Conservation (phyloP, 2,888 invertebrate species). For the Microctonus brassicae region DNA sequence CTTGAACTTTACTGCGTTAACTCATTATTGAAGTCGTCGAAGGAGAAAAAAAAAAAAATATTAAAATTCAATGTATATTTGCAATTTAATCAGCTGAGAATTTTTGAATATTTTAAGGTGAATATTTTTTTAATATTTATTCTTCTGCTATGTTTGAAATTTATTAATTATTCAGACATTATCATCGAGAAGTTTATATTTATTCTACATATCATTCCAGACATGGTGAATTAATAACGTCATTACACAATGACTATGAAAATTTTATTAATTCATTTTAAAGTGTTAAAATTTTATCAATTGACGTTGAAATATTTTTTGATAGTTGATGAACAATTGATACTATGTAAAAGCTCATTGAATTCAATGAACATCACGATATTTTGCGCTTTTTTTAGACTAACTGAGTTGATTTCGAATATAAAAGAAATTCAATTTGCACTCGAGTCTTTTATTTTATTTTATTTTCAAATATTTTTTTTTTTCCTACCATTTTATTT, state of each 20-base stretch:
- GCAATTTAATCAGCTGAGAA: no score
- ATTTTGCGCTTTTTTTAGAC: neutral
- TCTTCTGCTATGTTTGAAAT: neutral
- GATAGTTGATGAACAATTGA: no score
- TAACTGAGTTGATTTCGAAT: neutral
- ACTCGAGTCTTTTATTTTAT: neutral
- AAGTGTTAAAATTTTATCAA: no score
- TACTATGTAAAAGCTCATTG: neutral
- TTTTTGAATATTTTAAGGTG: neutral
- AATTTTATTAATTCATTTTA: no score
- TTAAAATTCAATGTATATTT: no score
- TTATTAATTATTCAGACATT: no score
- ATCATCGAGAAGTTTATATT: no score
- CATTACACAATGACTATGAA: no score
- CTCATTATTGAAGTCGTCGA: neutral
- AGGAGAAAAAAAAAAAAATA: neutral
- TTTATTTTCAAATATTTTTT: neutral
- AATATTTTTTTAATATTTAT: neutral
- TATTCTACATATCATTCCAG: no score
- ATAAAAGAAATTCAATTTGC: neutral
- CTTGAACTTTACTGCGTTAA: neutral
- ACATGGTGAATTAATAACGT: no score
- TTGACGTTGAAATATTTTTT: no score
- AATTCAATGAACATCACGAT: neutral
- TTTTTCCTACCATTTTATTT: neutral